A percentile compares a stretch with the other conserved stretches of the same genome.
phyloP scores from a whole-genome alignment of 1,140 invertebrate species.

The Scaptomyza graminum region DNA sequence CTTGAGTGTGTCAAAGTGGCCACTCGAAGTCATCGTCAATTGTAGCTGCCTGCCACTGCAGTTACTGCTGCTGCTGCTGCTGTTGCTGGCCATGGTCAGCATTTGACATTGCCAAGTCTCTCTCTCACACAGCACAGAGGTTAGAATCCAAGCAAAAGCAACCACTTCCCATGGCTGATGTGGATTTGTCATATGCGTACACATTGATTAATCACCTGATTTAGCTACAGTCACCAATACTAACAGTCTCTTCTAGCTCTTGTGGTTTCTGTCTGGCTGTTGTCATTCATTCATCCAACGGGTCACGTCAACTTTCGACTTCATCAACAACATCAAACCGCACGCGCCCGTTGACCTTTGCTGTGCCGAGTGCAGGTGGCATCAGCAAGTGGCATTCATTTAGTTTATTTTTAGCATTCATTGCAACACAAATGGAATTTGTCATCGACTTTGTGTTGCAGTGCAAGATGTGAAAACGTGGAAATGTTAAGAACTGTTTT shows the following conservation, averaged over 20 bases:
- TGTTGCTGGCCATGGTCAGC: conserved; percentile 40
- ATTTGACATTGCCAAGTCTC: conserved; percentile 46
- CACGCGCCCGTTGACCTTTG: conserved; percentile 68
- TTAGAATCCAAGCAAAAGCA: conserved; percentile 1
- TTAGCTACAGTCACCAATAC: conserved; percentile 10
- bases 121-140: conserved; percentile 14
- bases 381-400: conserved; percentile 57
- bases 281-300: conserved; percentile 23
- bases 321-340: conserved; percentile 23
- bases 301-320: conserved; percentile 60
- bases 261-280: conserved; percentile 4
- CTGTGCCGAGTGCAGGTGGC: conserved; percentile 22
- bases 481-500: conserved; percentile 6
- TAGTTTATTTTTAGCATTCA: conserved; percentile 65
- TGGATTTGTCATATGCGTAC: conserved; percentile 59
- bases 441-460: conserved; percentile 28
- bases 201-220: conserved; percentile 63
- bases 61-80: background rate
- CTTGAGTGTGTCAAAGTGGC: conserved; percentile 59
- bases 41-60: background rate
- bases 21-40: conserved; percentile 36
- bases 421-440: conserved; percentile 60
- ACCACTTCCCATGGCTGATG: conserved; percentile 43
- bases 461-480: background rate
- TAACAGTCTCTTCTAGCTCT: conserved; percentile 6